Evolutionary conservation across 2,113 vertebrate genomes (phyloP).

Genomic region (Gila orcuttii): DNA sequence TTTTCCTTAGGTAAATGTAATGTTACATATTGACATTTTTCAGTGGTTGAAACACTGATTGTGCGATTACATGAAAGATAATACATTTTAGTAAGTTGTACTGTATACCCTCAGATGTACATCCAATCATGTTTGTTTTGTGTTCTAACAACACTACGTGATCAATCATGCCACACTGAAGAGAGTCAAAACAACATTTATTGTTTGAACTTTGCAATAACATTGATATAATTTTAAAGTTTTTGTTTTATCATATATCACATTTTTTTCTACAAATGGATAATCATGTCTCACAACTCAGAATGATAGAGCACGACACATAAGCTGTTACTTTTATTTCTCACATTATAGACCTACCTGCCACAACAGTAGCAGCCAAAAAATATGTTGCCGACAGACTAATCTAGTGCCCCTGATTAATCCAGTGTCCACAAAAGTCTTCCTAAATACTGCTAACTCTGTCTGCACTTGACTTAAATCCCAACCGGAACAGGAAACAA

Average conservation of each 20-base stretch:
- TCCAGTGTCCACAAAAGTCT: conserved; percentile 55
- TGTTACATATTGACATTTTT: background rate
- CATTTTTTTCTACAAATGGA: background rate
- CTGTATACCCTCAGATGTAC: background rate
- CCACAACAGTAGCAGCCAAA: conserved; percentile 57
- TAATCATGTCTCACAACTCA: background rate
- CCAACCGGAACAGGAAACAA: conserved; percentile 41
- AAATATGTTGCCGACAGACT: conserved; percentile 3
- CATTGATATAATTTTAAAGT: too few relatives aligned
- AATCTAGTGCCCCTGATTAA: conserved; percentile 61
- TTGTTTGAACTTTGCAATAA: too few relatives aligned
- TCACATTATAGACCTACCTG: conserved; percentile 58
- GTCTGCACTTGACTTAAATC: conserved; percentile 22
- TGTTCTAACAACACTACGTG: background rate
- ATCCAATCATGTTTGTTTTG: background rate
- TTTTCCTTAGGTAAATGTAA: background rate
- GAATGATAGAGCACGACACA: conserved; percentile 12
- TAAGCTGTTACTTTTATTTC: conserved; percentile 51
- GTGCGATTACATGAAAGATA: background rate
- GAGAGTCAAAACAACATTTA: too few relatives aligned
- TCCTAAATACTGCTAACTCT: conserved; percentile 66
- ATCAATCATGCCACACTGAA: too few relatives aligned
- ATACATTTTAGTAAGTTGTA: background rate
- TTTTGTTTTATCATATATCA: background rate
- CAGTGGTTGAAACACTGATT: background rate